These are phyloP conservation scores for Thaumetopoea pityocampa DNA, from an alignment of 1,140 invertebrate species.

Conservation along the genomic window DNA sequence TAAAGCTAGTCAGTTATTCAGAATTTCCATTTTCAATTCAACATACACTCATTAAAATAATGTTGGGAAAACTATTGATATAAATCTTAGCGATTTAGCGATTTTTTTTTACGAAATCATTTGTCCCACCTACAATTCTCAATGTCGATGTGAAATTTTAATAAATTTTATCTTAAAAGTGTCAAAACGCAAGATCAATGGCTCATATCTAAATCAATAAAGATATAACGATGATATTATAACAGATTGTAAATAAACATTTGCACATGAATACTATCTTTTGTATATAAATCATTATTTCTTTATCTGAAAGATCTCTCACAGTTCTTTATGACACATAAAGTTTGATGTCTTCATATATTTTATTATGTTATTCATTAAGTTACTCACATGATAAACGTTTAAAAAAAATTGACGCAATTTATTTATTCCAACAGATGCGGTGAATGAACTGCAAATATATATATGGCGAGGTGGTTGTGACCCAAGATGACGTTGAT, in stretches of 20 bases:
- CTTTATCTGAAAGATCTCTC: conserved; percentile 10
- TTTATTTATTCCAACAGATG: too few species aligned
- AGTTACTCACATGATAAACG: too few species aligned
- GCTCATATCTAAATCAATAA: conserved; percentile 18
- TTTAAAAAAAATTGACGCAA: too few species aligned
- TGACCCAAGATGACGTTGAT: too few species aligned
- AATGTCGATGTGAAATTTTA: conserved; percentile 4
- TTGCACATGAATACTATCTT: conserved; percentile 20
- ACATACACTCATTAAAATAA: too few species aligned
- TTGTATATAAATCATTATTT: conserved; percentile 13
- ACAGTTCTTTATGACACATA: conserved; percentile 12
- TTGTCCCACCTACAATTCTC: conserved; percentile 1
- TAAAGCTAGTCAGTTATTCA: too few species aligned
- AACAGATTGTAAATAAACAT: conserved; percentile 21
- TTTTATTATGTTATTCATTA: conserved; percentile 11
- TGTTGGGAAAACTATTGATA: too few species aligned
- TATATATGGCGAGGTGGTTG: too few species aligned
- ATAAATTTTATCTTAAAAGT: conserved; percentile 7
- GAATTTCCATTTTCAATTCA: too few species aligned
- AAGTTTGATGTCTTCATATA: background rate
- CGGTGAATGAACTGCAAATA: too few species aligned
- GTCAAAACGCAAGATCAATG: conserved; percentile 18
- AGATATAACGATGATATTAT: conserved; percentile 24
- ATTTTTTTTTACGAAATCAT: background rate
- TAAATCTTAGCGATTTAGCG: too few species aligned